Conservation (phyloP, 2,113 vertebrate genomes). For the Crypturellus undulatus region DNA sequence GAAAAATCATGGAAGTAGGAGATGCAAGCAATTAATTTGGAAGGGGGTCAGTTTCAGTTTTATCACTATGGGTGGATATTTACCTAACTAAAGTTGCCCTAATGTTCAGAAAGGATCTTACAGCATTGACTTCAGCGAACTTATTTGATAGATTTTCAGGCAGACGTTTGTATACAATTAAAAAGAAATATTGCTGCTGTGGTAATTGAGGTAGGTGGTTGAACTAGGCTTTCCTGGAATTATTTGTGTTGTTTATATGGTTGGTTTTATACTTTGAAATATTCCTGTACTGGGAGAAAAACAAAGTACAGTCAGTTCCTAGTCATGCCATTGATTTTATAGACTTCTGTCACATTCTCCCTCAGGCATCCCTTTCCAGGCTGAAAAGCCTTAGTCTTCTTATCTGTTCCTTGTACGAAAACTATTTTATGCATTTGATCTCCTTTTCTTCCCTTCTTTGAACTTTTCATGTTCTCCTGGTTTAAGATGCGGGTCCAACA, state of each 20-base stretch:
- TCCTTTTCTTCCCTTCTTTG: not conserved
- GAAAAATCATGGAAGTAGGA: not conserved
- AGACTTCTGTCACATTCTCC: not conserved
- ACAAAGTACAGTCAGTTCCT: not conserved
- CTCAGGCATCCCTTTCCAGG: not conserved
- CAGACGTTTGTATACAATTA: not conserved
- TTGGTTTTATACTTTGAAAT: not conserved
- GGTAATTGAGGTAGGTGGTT: not conserved
- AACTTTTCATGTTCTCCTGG: not conserved
- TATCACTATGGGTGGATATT: not conserved
- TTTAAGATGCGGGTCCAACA: not conserved
- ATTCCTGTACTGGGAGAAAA: not conserved
- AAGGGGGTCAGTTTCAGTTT: not conserved
- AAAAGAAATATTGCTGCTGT: not conserved
- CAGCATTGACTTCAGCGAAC: not conserved
- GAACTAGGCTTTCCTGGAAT: not conserved
- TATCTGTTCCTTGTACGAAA: not conserved
- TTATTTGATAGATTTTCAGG: not conserved
- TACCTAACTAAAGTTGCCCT: not conserved
- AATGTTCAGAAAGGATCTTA: not conserved
- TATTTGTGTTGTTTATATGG: not conserved
- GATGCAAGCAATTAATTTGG: not conserved
- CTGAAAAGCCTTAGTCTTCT: not conserved
- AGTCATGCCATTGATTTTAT: constrained; percentile 25
- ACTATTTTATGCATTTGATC: not conserved